Conservation (phyloP, 2,797 vertebrate species). For the Spheniscus humboldti region DNA sequence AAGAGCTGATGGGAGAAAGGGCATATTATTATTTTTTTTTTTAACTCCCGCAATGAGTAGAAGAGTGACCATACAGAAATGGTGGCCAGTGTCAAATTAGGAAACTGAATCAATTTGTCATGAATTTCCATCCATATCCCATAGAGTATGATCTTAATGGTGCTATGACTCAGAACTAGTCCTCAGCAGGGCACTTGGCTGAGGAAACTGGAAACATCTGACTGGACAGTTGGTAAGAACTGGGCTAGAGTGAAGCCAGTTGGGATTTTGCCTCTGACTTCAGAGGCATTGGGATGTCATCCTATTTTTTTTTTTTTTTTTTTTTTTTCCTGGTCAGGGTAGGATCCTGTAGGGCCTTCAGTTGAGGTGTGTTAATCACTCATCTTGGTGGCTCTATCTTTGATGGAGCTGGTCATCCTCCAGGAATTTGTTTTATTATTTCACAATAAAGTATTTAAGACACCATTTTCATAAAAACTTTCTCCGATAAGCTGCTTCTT, state of each 20-base stretch:
- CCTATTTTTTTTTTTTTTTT: not conserved
- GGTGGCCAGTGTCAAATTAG: not conserved
- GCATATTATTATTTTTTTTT: not conserved
- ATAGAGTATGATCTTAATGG: not conserved
- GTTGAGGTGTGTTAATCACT: not conserved
- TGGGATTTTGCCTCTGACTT: not conserved
- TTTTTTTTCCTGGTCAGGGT: not conserved
- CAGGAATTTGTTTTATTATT: not conserved
- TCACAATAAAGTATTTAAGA: not conserved
- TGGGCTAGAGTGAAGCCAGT: not conserved
- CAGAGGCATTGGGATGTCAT: not conserved
- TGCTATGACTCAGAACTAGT: not conserved
- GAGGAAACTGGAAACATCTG: not conserved
- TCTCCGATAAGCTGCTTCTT: not conserved
- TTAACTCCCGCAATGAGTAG: not conserved
- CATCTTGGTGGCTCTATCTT: not conserved
- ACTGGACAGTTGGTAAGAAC: not conserved
- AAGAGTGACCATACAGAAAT: not conserved
- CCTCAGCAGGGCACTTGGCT: not conserved
- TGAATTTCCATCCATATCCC: not conserved
- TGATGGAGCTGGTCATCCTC: not conserved
- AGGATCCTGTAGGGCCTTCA: not conserved
- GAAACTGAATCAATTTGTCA: not conserved
- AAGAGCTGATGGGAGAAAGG: not conserved
- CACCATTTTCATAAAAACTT: not conserved